Evolutionary conservation across 2,888 invertebrate species (phyloP).

Genomic region (Drosophila ezoana): DNA sequence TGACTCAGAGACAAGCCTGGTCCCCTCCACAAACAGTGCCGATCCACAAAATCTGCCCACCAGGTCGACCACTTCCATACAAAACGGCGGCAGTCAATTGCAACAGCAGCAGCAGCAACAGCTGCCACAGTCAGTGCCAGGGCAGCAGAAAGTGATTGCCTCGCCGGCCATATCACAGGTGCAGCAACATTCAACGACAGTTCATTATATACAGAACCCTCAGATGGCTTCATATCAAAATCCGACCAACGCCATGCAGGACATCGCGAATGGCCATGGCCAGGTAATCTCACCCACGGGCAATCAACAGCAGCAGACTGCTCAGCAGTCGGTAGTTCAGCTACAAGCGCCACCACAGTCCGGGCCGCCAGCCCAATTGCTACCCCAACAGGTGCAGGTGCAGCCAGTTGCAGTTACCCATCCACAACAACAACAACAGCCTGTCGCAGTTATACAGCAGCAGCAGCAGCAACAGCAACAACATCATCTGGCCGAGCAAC

Average conservation of each 20-base stretch:
- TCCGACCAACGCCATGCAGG: conserved; percentile 52
- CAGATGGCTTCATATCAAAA: conserved; percentile 73
- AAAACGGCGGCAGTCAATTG: conserved; percentile 61
- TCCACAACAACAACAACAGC: conserved; percentile 55
- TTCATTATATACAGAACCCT: conserved; percentile 77
- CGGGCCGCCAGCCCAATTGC: conserved; percentile 33
- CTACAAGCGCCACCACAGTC: conserved; percentile 49
- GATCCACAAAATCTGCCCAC: conserved; percentile 85
- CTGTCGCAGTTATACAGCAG: conserved; percentile 39
- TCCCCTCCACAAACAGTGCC: conserved; percentile 84
- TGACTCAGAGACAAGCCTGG: conserved; percentile 82
- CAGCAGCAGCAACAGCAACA: conserved; percentile 45
- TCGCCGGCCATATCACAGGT: conserved; percentile 61
- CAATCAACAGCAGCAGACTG: conserved; percentile 53
- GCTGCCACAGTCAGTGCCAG: conserved; percentile 54
- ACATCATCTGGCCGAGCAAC: conserved; percentile 54
- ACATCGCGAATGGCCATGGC: conserved; percentile 61
- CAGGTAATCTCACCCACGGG: conserved; percentile 73
- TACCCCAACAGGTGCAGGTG: conserved; percentile 51
- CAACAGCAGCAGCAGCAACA: conserved; percentile 55
- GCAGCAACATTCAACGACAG: conserved; percentile 65
- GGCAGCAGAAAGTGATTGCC: conserved; percentile 65
- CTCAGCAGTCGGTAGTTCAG: conserved; percentile 46
- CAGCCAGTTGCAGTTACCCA: conserved; percentile 43
- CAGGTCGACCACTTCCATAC: conserved; percentile 75